phyloP scores from a whole-genome alignment of 2,888 invertebrate species.

The Drosophila infuscata region DNA sequence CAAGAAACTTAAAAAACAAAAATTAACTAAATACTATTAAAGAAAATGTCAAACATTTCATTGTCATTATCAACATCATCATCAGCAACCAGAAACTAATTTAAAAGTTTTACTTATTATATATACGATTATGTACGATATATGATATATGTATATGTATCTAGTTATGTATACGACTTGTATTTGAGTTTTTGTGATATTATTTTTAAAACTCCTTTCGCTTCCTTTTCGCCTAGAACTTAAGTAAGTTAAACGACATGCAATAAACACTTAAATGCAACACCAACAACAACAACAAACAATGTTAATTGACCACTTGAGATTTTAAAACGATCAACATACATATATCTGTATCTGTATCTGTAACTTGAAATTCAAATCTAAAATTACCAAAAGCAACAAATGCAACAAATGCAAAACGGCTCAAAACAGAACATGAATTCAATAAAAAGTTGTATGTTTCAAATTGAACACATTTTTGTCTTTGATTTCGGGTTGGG shows the following conservation, averaged over 20 bases:
- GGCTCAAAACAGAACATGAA: conserved; percentile 30
- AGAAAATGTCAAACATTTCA: conserved; percentile 59
- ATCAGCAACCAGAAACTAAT: conserved; percentile 36
- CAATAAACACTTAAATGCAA: conserved; percentile 36
- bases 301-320: conserved; percentile 5
- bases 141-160: conserved; percentile 37
- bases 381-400: conserved; percentile 4
- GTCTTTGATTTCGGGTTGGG: conserved; percentile 3
- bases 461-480: conserved; percentile 48
- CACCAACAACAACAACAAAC: conserved; percentile 4
- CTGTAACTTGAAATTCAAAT: conserved; percentile 21
- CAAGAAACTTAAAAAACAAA: conserved; percentile 6
- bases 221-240: conserved; percentile 60
- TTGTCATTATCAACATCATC: conserved; percentile 23
- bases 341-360: conserved; percentile 13
- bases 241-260: conserved; percentile 37
- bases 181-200: conserved; percentile 79
- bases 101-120: conserved; percentile 34
- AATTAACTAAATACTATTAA: neutral
- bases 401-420: conserved; percentile 24
- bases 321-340: neutral
- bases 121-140: conserved; percentile 3
- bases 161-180: conserved; percentile 70
- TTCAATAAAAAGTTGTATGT: conserved; percentile 68
- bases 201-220: conserved; percentile 71